Evolutionary conservation across 1,140 invertebrate genomes (phyloP).

Genomic region (Rhysida immarginata): DNA sequence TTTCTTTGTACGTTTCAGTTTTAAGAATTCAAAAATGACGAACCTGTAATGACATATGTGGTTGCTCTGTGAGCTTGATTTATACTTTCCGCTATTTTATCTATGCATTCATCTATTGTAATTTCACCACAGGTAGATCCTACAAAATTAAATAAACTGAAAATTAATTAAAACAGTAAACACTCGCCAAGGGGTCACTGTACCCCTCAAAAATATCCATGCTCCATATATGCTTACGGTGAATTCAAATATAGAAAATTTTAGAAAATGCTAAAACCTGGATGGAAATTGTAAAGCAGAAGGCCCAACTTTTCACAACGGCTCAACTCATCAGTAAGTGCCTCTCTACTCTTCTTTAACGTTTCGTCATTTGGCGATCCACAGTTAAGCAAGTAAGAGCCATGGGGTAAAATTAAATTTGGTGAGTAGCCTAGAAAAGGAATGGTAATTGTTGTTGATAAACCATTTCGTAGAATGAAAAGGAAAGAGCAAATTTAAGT

Average conservation of each 20-base stretch:
- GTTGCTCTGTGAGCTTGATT: conserved; percentile 32
- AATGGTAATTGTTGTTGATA: not conserved
- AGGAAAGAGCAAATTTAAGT: conserved; percentile 11
- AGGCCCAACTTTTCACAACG: conserved; percentile 36
- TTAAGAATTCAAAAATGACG: no score
- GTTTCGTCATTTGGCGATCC: conserved; percentile 32
- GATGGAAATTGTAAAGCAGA: conserved; percentile 37
- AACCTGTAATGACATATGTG: conserved; percentile 22
- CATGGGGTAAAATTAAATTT: conserved; percentile 29
- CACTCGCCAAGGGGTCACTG: no score
- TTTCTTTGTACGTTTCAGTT: no score
- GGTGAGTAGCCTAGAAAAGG: conserved; percentile 18
- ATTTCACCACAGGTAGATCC: conserved; percentile 34
- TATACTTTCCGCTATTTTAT: conserved; percentile 33
- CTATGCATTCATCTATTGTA: conserved; percentile 28
- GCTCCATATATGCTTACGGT: no score
- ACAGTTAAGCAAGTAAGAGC: conserved; percentile 37
- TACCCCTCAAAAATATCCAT: no score
- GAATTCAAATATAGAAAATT: no score
- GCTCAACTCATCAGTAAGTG: conserved; percentile 34
- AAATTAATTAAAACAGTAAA: no score
- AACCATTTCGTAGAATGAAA: not conserved
- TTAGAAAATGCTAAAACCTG: no score
- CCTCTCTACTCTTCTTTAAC: conserved; percentile 31
- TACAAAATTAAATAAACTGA: no score